Percentiles rank a stretch among this genome's conserved stretches.
phyloP scores from a whole-genome alignment of 1,140 invertebrate genomes.

The Drepana arcuata region DNA sequence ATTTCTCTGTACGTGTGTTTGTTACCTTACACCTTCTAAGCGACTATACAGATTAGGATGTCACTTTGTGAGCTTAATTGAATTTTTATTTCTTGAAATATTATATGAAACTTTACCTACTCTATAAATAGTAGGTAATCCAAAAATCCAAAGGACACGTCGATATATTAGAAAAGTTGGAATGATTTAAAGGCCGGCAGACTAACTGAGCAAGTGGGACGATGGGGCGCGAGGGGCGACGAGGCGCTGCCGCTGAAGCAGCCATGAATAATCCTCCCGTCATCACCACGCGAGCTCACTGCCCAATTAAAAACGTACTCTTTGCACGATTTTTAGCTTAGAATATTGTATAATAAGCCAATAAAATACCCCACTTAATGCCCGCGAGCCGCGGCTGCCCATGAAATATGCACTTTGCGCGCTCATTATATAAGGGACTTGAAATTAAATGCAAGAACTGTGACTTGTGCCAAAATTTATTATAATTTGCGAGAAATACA shows the following conservation, averaged over 20 bases:
- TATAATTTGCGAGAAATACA: no score
- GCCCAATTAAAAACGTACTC: constrained; percentile 71
- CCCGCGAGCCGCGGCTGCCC: constrained; percentile 36
- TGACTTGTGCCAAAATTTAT: no score
- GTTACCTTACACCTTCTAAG: no score
- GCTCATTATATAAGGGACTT: constrained; percentile 45
- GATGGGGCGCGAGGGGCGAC: no score
- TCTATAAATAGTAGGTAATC: no score
- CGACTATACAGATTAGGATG: no score
- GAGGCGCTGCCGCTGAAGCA: constrained; percentile 47
- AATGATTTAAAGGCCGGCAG: constrained; percentile 11
- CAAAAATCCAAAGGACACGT: no score
- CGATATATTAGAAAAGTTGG: constrained; percentile 12
- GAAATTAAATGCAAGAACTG: constrained; percentile 46
- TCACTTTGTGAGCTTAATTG: no score
- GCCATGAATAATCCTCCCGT: constrained; percentile 66
- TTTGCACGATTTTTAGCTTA: constrained; percentile 70
- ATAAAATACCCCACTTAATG: constrained; percentile 70
- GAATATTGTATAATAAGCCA: constrained; percentile 71
- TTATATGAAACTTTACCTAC: no score
- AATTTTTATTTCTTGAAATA: no score
- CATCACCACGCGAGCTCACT: constrained; percentile 57
- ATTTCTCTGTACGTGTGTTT: no score
- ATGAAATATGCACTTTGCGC: constrained; percentile 63
- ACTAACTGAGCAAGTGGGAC: no score